Evolutionary conservation across 2,888 invertebrate genomes (phyloP).

Genomic region (Alviniconcha strummeri): DNA sequence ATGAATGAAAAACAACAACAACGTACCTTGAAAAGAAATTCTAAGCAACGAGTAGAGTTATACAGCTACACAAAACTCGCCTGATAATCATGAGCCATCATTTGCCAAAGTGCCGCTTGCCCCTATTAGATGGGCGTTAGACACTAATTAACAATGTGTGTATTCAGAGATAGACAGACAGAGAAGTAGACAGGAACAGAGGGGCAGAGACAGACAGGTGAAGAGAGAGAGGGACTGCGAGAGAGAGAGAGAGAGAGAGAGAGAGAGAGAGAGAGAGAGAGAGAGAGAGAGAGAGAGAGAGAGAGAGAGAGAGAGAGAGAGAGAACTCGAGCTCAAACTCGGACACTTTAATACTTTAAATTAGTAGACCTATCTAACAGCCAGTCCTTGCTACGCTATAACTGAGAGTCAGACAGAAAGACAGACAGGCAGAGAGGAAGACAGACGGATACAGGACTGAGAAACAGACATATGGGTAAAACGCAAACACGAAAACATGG

Average conservation of each 20-base stretch:
- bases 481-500: too few relatives aligned
- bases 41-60: background rate
- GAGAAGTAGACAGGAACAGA: background rate
- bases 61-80: background rate
- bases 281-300: background rate
- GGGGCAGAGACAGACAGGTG: background rate
- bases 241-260: background rate
- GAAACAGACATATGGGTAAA: too few relatives aligned
- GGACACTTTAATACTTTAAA: too few relatives aligned
- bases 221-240: background rate
- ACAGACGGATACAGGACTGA: too few relatives aligned
- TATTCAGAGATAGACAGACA: background rate
- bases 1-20: background rate
- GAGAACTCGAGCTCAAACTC: too few relatives aligned
- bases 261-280: background rate
- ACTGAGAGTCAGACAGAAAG: too few relatives aligned
- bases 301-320: background rate
- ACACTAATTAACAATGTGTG: too few relatives aligned
- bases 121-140: too few relatives aligned
- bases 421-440: too few relatives aligned
- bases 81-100: background rate
- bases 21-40: background rate
- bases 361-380: too few relatives aligned
- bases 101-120: background rate
- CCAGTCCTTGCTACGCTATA: too few relatives aligned